phyloP scores from a whole-genome alignment of 2,888 invertebrate genomes.

The Drosophila algonquin region DNA sequence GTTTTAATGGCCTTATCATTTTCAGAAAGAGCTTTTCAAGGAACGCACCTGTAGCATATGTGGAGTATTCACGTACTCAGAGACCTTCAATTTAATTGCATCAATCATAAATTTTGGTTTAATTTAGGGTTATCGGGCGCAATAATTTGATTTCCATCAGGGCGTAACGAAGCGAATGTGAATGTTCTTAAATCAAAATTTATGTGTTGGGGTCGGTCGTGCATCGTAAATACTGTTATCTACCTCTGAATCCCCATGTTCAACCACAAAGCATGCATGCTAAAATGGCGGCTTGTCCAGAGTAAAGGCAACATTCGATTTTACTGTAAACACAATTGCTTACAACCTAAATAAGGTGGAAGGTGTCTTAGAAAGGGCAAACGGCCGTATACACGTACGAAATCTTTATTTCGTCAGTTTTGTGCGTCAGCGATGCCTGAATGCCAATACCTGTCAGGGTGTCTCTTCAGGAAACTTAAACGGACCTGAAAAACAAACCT shows the following conservation, averaged over 20 bases:
- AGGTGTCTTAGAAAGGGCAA: conserved; percentile 23
- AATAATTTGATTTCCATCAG: conserved; percentile 37
- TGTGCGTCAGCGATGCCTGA: conserved; percentile 49
- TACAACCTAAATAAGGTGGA: conserved; percentile 33
- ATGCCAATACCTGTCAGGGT: conserved; percentile 1
- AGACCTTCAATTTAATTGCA: conserved; percentile 51
- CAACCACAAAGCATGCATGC: background rate
- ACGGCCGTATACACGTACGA: conserved; percentile 54
- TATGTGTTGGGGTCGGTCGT: conserved; percentile 52
- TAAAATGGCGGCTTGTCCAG: conserved; percentile 34
- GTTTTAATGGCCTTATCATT: background rate
- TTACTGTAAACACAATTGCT: conserved; percentile 55
- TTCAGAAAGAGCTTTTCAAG: background rate
- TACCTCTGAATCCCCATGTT: conserved; percentile 8
- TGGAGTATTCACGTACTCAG: conserved; percentile 26
- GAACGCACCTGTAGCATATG: conserved; percentile 7
- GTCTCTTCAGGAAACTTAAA: background rate
- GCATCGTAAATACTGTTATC: conserved; percentile 68
- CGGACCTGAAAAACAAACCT: background rate
- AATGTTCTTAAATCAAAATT: conserved; percentile 63
- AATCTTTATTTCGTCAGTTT: conserved; percentile 60
- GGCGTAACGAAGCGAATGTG: conserved; percentile 28
- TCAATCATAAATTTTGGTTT: conserved; percentile 55
- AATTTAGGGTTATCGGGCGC: conserved; percentile 18
- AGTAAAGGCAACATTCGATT: conserved; percentile 51